Evolutionary conservation across 2,888 invertebrate species (phyloP).

Genomic region (Eledona agricola): DNA sequence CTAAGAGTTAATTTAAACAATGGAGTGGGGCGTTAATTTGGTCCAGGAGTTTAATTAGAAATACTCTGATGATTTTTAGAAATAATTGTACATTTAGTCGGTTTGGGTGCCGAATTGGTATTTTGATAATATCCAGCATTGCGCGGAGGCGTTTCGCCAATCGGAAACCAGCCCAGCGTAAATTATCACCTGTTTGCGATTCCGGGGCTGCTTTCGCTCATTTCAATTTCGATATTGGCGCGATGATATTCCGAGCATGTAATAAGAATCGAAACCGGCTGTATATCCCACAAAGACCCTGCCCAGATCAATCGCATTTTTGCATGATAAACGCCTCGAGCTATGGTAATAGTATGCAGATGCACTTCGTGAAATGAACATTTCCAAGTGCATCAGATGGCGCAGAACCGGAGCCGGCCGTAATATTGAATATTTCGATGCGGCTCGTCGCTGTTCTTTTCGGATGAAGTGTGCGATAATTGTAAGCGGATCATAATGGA

Average conservation of each 20-base stretch:
- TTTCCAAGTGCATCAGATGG: slow-evolving; percentile 41
- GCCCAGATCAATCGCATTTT: slow-evolving; percentile 49
- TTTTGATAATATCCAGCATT: too few relatives aligned
- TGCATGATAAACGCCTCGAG: slow-evolving; percentile 49
- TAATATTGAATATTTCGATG: slow-evolving; percentile 29
- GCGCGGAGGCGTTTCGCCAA: too few relatives aligned
- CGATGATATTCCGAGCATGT: slow-evolving; percentile 40
- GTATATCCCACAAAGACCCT: slow-evolving; percentile 35
- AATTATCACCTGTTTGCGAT: slow-evolving; percentile 26
- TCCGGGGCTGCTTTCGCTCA: slow-evolving; percentile 5
- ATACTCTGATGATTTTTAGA: too few relatives aligned
- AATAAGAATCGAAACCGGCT: slow-evolving; percentile 43
- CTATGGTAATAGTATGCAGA: slow-evolving; percentile 55
- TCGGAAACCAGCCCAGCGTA: too few relatives aligned
- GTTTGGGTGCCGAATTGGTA: too few relatives aligned
- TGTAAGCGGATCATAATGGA: slow-evolving; percentile 9
- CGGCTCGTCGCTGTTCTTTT: slow-evolving; percentile 20
- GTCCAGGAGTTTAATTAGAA: too few relatives aligned
- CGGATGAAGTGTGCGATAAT: slow-evolving; percentile 10
- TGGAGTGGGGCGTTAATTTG: too few relatives aligned
- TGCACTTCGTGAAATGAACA: slow-evolving; percentile 50
- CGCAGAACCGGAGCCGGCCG: slow-evolving; percentile 10
- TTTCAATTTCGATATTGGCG: slow-evolving; percentile 30
- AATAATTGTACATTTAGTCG: too few relatives aligned
- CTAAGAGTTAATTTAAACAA: too few relatives aligned